These are phyloP conservation scores for Calameuta filiformis DNA, from an alignment of 2,888 invertebrate genomes.

Conservation along the genomic window DNA sequence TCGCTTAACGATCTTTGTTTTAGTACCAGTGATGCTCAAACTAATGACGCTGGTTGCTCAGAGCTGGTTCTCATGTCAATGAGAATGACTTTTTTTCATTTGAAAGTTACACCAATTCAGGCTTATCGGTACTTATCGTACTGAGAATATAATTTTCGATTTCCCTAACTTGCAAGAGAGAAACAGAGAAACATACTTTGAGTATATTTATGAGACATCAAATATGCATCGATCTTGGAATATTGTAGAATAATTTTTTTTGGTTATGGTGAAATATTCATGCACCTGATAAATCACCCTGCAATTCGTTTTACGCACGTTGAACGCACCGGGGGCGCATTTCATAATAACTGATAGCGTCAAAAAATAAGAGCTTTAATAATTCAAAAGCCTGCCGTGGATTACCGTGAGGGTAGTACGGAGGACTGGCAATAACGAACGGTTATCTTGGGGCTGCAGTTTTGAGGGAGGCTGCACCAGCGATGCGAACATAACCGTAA, in stretches of 20 bases:
- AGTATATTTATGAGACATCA: background rate
- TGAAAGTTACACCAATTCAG: background rate
- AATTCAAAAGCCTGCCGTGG: slow-evolving; percentile 18
- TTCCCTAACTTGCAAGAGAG: background rate
- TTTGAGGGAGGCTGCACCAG: slow-evolving; percentile 36
- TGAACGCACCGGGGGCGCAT: background rate
- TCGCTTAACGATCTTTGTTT: slow-evolving; percentile 57
- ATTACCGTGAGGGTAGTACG: slow-evolving; percentile 26
- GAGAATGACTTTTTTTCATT: background rate
- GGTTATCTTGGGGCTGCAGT: slow-evolving; percentile 44
- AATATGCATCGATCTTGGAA: background rate
- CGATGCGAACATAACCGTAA: slow-evolving; percentile 35
- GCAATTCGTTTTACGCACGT: background rate
- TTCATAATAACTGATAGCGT: background rate
- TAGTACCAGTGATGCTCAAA: slow-evolving; percentile 47
- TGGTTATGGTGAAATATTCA: background rate
- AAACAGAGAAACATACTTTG: background rate
- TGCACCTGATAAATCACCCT: background rate
- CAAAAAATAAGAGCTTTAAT: slow-evolving; percentile 25
- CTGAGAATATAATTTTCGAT: background rate
- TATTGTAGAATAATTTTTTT: background rate
- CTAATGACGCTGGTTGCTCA: slow-evolving; percentile 7
- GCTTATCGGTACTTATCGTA: background rate
- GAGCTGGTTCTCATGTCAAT: background rate
- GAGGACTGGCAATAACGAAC: slow-evolving; percentile 34